Conservation (phyloP, 2,113 vertebrate genomes). For the Pelecanus crispus region DNA sequence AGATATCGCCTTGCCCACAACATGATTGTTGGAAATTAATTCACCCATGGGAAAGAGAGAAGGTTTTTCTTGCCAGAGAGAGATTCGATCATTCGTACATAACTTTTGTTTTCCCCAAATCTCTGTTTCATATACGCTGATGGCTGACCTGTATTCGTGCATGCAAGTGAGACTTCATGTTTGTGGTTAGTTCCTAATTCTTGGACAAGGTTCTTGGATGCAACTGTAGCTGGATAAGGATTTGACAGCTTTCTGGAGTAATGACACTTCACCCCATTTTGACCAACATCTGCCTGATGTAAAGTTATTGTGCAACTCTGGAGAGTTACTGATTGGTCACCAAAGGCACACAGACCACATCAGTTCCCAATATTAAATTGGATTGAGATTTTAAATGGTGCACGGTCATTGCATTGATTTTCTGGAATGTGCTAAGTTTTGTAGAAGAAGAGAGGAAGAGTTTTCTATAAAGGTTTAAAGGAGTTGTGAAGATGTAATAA, state of each 20-base stretch:
- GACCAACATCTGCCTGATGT: background rate
- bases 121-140: background rate
- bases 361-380: fast-evolving
- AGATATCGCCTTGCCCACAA: background rate
- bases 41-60: background rate
- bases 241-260: background rate
- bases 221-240: background rate
- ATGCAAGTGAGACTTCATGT: background rate
- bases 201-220: background rate
- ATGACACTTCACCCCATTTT: background rate
- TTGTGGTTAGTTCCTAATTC: background rate
- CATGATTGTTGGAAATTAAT: background rate
- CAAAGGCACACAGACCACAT: background rate
- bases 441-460: background rate
- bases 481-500: background rate
- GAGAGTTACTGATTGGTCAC: background rate
- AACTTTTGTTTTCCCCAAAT: background rate
- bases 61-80: background rate
- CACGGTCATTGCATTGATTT: background rate
- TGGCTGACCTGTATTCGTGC: background rate
- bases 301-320: background rate
- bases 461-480: background rate
- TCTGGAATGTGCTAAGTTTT: background rate
- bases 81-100: fast-evolving
- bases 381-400: background rate